phyloP scores from a whole-genome alignment of 2,888 invertebrate species.

The Leptinotarsa peninsularis region DNA sequence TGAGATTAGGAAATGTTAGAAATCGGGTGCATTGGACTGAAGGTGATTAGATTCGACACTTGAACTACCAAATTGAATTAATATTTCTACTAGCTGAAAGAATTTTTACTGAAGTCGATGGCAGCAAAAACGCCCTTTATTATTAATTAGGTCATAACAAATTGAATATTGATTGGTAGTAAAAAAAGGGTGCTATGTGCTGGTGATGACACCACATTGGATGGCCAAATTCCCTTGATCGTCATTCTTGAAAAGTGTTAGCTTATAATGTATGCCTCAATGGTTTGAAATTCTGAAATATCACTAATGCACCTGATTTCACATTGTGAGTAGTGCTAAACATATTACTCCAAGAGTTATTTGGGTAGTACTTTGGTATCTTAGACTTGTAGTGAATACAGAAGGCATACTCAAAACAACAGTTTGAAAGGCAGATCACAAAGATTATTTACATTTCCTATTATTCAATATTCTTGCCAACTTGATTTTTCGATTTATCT shows the following conservation, averaged over 20 bases:
- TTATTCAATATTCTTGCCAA: neutral
- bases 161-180: too few relatives aligned
- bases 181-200: too few relatives aligned
- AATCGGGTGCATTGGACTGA: conserved; percentile 13
- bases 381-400: neutral
- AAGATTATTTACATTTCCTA: neutral
- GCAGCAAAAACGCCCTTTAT: too few relatives aligned
- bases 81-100: too few relatives aligned
- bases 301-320: neutral
- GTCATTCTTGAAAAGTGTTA: too few relatives aligned
- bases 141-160: too few relatives aligned
- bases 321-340: neutral
- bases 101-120: too few relatives aligned
- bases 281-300: too few relatives aligned
- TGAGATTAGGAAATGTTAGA: conserved; percentile 16
- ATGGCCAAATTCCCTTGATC: too few relatives aligned
- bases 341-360: neutral
- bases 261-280: too few relatives aligned
- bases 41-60: neutral
- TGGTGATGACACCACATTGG: too few relatives aligned
- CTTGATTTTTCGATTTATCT: neutral
- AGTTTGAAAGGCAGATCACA: neutral
- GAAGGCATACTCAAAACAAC: neutral
- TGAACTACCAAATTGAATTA: neutral
- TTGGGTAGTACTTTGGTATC: conserved; percentile 1